Base-by-base conservation (phyloP, 2,797 vertebrate genomes). In the Ptychadena robeensis region DNA sequence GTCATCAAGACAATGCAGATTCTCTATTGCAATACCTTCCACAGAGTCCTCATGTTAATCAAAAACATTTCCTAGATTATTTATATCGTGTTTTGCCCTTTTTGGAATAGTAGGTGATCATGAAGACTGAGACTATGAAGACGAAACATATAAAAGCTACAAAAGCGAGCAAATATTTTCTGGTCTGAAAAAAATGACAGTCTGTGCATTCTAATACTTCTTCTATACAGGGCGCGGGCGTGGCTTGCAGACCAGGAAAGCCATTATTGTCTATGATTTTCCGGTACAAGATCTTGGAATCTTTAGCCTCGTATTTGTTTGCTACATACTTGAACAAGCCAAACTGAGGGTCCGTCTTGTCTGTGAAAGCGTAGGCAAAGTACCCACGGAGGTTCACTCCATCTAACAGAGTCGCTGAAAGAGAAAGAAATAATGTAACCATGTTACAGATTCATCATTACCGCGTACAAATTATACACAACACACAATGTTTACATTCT, bases 361-460 rank as follows among this genome's bases (percentile, higher is more conserved):
- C 97, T 1, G 87, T 97, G 85, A 99, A 95, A 1, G 96, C 96
- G 85, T 98, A 98, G 4, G 94, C 92, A 85, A 99, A 99, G 93
- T 99, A 99, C 22, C 97, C 98, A 83, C 93, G 94, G 48, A 99
- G 91, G 88, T 98, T 96, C 34, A 99, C 91, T 0, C 94, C 94
- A 66, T 99, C 98, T 92, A 98, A 88, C n/a, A 87, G 72, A 79
- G 94, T 92, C 4, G 97, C 97, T 99, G 89, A 9, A 73, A 90
- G 87, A 88, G 27, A 82, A 12, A 27, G 7, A 57, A 31, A 57
- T 37, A 35, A 37, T 25, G 72, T 3, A 44, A 18, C 15, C 25
- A 61, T 25, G 11, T 61, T 61, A 61, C 25, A 61, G 53, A 8
- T 61, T 28, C 11, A 61, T 25, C 27, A 3, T 4, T 25, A 61